Conservation (phyloP, 2,113 vertebrate species). For the Zootoca vivipara region DNA sequence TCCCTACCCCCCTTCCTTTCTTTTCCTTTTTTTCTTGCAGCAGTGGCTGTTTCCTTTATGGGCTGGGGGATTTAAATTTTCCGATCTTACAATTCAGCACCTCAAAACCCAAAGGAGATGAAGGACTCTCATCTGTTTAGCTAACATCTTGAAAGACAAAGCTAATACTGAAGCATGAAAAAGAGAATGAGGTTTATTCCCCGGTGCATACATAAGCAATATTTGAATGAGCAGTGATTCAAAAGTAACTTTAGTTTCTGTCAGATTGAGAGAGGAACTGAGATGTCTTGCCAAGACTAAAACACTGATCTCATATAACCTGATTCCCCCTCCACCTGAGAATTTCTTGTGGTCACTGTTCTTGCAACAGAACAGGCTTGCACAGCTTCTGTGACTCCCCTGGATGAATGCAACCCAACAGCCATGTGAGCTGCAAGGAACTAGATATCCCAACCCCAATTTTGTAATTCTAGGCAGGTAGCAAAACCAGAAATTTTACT, state of each 20-base stretch:
- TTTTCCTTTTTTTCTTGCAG: background rate
- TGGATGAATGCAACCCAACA: background rate
- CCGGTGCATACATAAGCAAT: background rate
- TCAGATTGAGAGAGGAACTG: background rate
- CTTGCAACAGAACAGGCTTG: background rate
- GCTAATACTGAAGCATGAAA: conserved; percentile 1
- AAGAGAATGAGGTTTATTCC: background rate
- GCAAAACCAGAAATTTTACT: background rate
- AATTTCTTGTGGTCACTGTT: background rate
- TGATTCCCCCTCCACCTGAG: background rate
- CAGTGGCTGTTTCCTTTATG: background rate
- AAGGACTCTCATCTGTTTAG: background rate
- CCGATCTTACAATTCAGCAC: background rate
- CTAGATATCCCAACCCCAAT: background rate
- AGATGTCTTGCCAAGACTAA: background rate
- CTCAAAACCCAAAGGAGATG: background rate
- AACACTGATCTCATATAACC: background rate
- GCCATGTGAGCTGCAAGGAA: background rate
- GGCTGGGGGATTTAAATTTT: background rate
- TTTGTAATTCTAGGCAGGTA: background rate
- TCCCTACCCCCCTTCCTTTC: background rate
- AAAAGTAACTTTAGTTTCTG: conserved; percentile 16
- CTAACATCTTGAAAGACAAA: conserved; percentile 22
- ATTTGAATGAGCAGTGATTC: conserved; percentile 1
- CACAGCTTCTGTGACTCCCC: background rate